phyloP scores from a whole-genome alignment of 2,113 vertebrate genomes.

The Pluvialis apricaria region DNA sequence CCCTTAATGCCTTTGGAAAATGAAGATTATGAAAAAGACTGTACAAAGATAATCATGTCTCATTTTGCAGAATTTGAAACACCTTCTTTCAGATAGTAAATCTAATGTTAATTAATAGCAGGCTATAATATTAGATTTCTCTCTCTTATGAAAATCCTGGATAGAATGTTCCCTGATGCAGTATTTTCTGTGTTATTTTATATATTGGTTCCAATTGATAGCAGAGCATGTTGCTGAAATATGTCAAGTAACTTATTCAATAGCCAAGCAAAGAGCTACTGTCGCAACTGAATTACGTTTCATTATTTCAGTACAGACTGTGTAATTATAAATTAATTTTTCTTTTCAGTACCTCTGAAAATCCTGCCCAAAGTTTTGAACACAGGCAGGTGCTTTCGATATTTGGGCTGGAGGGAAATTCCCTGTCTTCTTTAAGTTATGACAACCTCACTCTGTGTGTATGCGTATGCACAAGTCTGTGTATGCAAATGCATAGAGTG shows the following conservation, averaged over 20 bases:
- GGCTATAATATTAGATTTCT: conserved; percentile 35
- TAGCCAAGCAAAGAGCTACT: background rate
- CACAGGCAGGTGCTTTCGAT: background rate
- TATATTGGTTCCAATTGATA: background rate
- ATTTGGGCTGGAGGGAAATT: background rate
- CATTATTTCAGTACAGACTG: background rate
- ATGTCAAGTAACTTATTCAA: background rate
- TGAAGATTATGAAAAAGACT: conserved; percentile 38
- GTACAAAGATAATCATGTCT: conserved; percentile 27
- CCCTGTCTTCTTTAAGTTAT: background rate
- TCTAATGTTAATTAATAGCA: conserved; percentile 54
- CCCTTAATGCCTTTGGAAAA: conserved; percentile 54
- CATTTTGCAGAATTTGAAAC: conserved; percentile 52
- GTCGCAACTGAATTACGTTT: background rate
- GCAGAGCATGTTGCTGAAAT: background rate
- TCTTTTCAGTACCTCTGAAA: background rate
- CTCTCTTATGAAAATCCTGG: conserved; percentile 14
- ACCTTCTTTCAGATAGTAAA: conserved; percentile 26
- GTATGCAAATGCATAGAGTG: background rate
- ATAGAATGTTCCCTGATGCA: background rate
- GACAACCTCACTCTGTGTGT: background rate
- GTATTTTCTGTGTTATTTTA: conserved; percentile 24
- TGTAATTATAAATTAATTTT: background rate
- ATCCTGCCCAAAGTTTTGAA: background rate
- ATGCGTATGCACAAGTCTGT: background rate